Percentiles rank a stretch among this genome's conserved stretches.
Evolutionary conservation across 2,888 invertebrate genomes (phyloP).

Genomic region (Acheta domesticus): DNA sequence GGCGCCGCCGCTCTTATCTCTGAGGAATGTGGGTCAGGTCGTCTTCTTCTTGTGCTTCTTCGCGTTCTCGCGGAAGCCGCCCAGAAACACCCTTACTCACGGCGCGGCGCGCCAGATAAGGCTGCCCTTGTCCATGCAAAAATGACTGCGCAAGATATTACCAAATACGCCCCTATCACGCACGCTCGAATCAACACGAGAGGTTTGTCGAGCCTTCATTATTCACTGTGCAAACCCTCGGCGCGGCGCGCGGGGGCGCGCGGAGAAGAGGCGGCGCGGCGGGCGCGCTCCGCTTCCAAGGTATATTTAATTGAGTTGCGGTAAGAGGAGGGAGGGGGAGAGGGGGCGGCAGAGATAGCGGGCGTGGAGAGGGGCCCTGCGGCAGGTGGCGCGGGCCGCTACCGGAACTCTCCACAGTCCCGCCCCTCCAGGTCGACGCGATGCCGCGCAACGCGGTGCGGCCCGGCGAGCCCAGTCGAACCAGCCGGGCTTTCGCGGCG

Average conservation of each 20-base stretch:
- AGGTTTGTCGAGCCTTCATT: neutral
- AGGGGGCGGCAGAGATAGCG: neutral
- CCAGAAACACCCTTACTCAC: neutral
- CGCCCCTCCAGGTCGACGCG: too few relatives aligned
- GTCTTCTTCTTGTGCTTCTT: too few relatives aligned
- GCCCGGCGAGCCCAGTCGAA: too few relatives aligned
- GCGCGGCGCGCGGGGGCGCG: too few relatives aligned
- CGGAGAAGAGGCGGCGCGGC: neutral
- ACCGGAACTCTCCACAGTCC: too few relatives aligned
- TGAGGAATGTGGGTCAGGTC: neutral
- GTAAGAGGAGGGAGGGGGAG: neutral
- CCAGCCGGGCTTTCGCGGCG: too few relatives aligned
- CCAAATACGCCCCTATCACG: slow-evolving; percentile 7
- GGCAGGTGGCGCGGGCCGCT: too few relatives aligned
- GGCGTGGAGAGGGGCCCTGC: too few relatives aligned
- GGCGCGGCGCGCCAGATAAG: neutral
- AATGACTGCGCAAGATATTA: neutral
- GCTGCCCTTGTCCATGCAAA: slow-evolving; percentile 18
- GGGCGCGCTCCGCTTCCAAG: neutral
- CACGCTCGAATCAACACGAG: neutral
- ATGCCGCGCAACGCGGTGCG: too few relatives aligned
- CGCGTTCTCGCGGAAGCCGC: neutral
- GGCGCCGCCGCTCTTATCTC: neutral
- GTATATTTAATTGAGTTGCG: neutral
- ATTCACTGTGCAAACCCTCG: neutral